Base-by-base conservation (phyloP, 2,113 vertebrate genomes). In the Aegypius monachus region DNA sequence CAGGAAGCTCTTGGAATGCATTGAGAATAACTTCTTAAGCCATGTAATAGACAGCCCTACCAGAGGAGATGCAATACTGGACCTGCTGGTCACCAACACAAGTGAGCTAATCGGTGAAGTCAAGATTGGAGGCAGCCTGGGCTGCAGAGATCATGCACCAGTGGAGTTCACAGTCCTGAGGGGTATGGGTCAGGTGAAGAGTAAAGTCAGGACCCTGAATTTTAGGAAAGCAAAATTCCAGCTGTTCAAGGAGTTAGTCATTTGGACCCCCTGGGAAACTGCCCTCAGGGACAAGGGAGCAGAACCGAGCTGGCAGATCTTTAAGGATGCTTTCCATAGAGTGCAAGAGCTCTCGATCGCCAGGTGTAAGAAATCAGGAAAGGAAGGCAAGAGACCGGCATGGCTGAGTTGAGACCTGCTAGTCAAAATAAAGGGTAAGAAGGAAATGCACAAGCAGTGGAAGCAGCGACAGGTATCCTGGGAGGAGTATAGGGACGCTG, bases 261-360 rank as follows among this genome's bases (percentile, higher is more conserved):
- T 16, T 1, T 32, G 5, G 12, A 11, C 6, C 22, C 18, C 10
- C 32, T 32, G 20, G 31, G 50, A 53, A 65, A 45, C 8, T 8
- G 50, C 6, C 15, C 20, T 55, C 23, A 67, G 36, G 43, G 12
- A 40, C 20, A 81, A 58, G 43, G 10, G 14, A 58, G 48, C 29
- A 52, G 22, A 71, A 53, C 5, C 16, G 31, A 71, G 38, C 48
- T 42, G 56, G 50, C 15, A 65, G 26, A 26, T 42, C 43, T 65
- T 40, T 40, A 50, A 58, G 42, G 12, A 32, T 10, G 42, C 34
- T 40, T 70, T 26, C 29, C 18, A 40, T 2, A 47, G 34, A 53
- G 27, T 5, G 1, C 25, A 62, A 62, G 6, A 55, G 10, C 19
- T 65, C 42, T 55, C 1, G 1, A 3, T 52, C 9, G 3, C 18